Evolutionary conservation across 2,888 invertebrate genomes (phyloP).

Genomic region (Drosophila mayaguana): DNA sequence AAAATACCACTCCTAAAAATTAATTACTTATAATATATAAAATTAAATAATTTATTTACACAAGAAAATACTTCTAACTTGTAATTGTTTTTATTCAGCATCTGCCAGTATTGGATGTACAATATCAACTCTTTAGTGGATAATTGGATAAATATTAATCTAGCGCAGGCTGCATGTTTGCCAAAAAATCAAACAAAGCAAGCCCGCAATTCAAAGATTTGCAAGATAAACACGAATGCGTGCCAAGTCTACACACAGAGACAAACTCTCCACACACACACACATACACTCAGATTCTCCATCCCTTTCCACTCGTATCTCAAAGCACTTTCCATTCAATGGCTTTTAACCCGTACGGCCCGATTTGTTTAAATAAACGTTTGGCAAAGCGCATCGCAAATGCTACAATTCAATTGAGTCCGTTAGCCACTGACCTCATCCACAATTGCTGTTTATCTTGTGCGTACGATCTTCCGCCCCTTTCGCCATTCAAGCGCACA

Average conservation of each 20-base stretch:
- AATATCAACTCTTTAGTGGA: background rate
- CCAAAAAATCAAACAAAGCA: conserved; percentile 32
- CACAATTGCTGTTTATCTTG: conserved; percentile 61
- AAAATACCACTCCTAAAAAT: no score
- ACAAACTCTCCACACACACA: background rate
- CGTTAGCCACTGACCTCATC: conserved; percentile 26
- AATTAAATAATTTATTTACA: background rate
- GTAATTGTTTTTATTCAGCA: background rate
- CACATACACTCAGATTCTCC: background rate
- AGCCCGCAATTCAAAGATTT: conserved; percentile 42
- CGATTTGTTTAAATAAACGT: conserved; percentile 57
- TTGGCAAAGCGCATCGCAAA: conserved; percentile 49
- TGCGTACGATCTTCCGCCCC: conserved; percentile 48
- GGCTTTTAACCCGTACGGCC: conserved; percentile 32
- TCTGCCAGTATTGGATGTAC: conserved; percentile 9
- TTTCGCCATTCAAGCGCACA: conserved; percentile 47
- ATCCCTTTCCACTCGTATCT: background rate
- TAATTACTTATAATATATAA: background rate
- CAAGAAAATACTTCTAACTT: background rate
- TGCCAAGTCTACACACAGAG: conserved; percentile 34
- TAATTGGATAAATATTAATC: conserved; percentile 35
- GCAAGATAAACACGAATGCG: conserved; percentile 59
- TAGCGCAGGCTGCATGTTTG: conserved; percentile 29
- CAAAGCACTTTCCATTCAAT: background rate
- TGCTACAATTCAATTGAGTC: conserved; percentile 51